Conservation (phyloP, 30 jellyfish, hydroid and myxozoan genomes). For the Hydractinia echinata region DNA sequence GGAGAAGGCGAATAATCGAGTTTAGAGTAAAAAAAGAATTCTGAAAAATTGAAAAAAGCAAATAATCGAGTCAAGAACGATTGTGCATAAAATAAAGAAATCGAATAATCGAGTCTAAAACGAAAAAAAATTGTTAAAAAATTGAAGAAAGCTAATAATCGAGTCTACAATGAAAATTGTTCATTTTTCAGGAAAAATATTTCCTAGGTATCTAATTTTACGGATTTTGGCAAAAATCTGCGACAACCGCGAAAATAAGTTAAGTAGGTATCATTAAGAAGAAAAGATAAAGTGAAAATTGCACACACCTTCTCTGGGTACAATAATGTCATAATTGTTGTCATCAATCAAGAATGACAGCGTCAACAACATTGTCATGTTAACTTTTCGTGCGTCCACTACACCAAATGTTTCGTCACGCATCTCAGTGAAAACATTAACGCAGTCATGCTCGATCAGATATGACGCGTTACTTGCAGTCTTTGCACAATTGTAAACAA, state of each 20-base stretch:
- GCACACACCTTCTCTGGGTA: constrained; percentile 44
- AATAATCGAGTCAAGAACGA: not conserved
- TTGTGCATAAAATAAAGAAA: not conserved
- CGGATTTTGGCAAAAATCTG: too few relatives aligned
- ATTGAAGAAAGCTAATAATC: not conserved
- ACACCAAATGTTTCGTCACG: constrained; percentile 56
- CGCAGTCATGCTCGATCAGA: constrained; percentile 54
- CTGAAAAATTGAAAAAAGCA: constrained; percentile 2
- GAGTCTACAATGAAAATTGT: too few relatives aligned
- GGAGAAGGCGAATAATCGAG: not conserved
- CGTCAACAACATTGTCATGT: constrained; percentile 57
- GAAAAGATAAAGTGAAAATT: too few relatives aligned
- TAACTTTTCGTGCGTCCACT: constrained; percentile 73
- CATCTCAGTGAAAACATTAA: constrained; percentile 44
- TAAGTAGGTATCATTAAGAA: too few relatives aligned
- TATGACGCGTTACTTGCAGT: constrained; percentile 38
- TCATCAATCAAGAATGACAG: constrained; percentile 72
- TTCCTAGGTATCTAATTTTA: too few relatives aligned
- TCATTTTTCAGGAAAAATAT: too few relatives aligned
- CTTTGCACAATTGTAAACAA: constrained; percentile 65
- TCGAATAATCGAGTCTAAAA: not conserved
- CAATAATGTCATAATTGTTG: constrained; percentile 54
- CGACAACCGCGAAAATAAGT: too few relatives aligned
- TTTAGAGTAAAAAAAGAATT: not conserved
- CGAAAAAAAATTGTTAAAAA: not conserved